phyloP scores from a whole-genome alignment of 2,888 invertebrate genomes.

The Andricus curvator region DNA sequence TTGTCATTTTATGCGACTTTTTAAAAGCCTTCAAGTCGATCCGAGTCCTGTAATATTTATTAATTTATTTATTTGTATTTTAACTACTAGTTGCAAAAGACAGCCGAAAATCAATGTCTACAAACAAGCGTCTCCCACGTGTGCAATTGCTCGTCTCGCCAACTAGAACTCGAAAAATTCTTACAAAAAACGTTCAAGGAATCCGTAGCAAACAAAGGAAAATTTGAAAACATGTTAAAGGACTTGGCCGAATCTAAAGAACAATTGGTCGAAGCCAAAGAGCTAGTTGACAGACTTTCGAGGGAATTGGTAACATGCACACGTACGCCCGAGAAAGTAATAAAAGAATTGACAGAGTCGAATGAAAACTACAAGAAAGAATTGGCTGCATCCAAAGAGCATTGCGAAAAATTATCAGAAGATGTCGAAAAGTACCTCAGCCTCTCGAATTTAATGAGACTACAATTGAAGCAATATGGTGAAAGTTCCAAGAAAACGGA shows the following conservation, averaged over 20 bases:
- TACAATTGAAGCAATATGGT: conserved; percentile 35
- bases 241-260: background rate
- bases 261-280: background rate
- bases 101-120: background rate
- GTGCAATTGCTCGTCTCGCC: background rate
- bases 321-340: conserved; percentile 41
- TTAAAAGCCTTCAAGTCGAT: too few relatives aligned
- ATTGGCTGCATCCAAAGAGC: conserved; percentile 33
- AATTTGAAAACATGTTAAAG: background rate
- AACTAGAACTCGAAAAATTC: background rate
- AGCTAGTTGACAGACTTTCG: background rate
- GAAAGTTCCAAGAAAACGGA: conserved; percentile 28
- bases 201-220: too few relatives aligned
- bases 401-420: conserved; percentile 43
- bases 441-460: conserved; percentile 45
- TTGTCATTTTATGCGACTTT: too few relatives aligned
- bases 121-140: background rate
- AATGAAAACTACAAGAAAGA: conserved; percentile 28
- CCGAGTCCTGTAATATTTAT: background rate
- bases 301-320: background rate
- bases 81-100: background rate
- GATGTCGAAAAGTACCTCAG: conserved; percentile 47
- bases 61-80: background rate
- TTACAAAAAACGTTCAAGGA: background rate
- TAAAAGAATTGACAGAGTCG: conserved; percentile 44